Evolutionary conservation across 2,888 invertebrate species (phyloP), one percentile per base, ranked within the genome.

Genomic region (Cryptocephalus moraei): DNA sequence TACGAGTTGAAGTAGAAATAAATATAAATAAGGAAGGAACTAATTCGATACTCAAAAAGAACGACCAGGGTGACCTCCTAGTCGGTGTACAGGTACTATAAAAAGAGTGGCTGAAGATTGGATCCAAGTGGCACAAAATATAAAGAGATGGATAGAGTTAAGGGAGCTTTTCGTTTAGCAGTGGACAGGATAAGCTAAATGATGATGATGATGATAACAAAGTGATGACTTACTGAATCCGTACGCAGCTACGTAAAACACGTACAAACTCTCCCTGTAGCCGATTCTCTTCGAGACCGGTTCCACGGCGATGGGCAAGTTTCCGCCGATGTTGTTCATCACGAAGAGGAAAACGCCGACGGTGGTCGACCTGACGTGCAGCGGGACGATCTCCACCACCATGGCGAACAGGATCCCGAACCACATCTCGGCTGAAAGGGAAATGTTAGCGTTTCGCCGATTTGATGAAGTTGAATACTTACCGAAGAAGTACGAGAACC

Each of bases 261-360:
- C 86, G 75, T 86, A 87, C 44, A 92, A 76, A 22, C 91, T 82
- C 61, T 86, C 87, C 56, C 90, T 75, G 69, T 88, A 91, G 8
- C 90, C 89, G 49, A 90, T 82, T 1, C 78, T 76, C 67, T 86
- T 85, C 44, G 89, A 81, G 1, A 91, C 82, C 0, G 91, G 91
- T 67, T 91, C 90, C 2, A 91, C 88, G 8, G 90, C 74, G 60
- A 91, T 90, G 32, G 91, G 91, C 59, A 91, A 73, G 70, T 91
- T 91, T 33, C 91, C 91, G 8, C 91, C 91, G 50, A 91, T 81
- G 71, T 91, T 92, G 74, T 91, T 91, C 88, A 91, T 91, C 2
- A 91, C 88, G 70, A 92, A 92, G 36, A 91, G 75, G 66, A 91
- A 91, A 33, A 91, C 79, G 0, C 91, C 91, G 10, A 91, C 82